Evolutionary conservation across 2,797 vertebrate species (phyloP).

Genomic region (Pogonophryne albipinna): DNA sequence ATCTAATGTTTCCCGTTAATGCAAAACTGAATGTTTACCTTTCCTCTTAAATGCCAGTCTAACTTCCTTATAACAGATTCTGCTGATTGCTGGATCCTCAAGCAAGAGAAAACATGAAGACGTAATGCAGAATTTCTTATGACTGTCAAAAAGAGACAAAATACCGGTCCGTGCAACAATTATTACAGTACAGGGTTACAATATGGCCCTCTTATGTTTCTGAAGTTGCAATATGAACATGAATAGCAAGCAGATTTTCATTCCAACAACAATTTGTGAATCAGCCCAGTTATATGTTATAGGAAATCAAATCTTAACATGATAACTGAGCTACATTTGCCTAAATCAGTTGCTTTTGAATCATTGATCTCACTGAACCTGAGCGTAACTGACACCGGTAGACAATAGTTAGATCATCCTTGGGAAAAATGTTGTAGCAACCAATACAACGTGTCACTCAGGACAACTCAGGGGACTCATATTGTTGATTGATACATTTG

Average conservation of each 20-base stretch:
- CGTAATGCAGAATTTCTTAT: slow-evolving; percentile 50
- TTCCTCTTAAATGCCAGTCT: slow-evolving; percentile 34
- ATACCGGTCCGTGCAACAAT: slow-evolving; percentile 13
- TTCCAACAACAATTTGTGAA: slow-evolving; percentile 16
- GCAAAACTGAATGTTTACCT: slow-evolving; percentile 56
- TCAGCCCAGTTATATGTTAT: not conserved
- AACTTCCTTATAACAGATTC: slow-evolving; percentile 36
- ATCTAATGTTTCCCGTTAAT: slow-evolving; percentile 61
- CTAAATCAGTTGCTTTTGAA: slow-evolving; percentile 7
- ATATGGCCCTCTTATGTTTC: slow-evolving; percentile 4
- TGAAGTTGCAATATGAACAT: slow-evolving; percentile 26
- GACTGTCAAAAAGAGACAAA: slow-evolving; percentile 25
- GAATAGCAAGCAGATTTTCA: slow-evolving; percentile 16
- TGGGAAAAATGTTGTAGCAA: not conserved
- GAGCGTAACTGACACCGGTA: slow-evolving; percentile 3
- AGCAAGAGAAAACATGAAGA: slow-evolving; percentile 46
- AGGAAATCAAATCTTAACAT: slow-evolving; percentile 12
- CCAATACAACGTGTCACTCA: slow-evolving; percentile 70
- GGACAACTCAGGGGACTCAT: slow-evolving; percentile 81
- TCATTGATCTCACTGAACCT: not conserved
- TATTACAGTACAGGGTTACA: slow-evolving; percentile 17
- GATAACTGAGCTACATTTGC: slow-evolving; percentile 4
- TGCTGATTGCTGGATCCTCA: slow-evolving; percentile 53
- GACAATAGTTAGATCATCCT: slow-evolving; percentile 5
- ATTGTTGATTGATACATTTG: slow-evolving; percentile 85